Base-by-base conservation (phyloP, 1,140 invertebrate species). In the Mactra quadrangularis region DNA sequence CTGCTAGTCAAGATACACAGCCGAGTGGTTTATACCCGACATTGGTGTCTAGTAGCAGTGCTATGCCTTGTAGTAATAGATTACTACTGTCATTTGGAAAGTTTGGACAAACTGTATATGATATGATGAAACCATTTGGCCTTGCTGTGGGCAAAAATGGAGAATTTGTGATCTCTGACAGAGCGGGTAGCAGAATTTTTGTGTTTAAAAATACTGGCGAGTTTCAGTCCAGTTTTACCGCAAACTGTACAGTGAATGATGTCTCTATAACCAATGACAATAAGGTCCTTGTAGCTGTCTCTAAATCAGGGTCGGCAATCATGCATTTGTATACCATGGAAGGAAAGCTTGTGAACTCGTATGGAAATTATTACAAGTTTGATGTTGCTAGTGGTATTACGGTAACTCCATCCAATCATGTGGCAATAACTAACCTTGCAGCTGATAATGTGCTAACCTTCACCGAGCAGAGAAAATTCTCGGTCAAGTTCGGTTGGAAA, bases 391-490 rank as follows among this genome's bases (percentile, higher is more conserved):
- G 89, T 81, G 90, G 91, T 17, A 90, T 92, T 31, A 85, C 87
- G 15, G 53, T 86, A 17, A 84, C 84, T 9, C 70, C 38, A 17
- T 86, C 87, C 59, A 87, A 88, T 68, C 86, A 91, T 31, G 84
- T 87, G 11, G 85, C 87, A 47, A 68, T 92, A 35, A 88, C 91
- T 1, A 89, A 90, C 33, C 79, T 88, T 94, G 98, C 99, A 94
- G 99, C 98, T 94, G 96, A 98, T 94, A 96, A 97, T 94, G 96
- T 94, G 45, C 94, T 98, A 96, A 97, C 99, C 87, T 99, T 99
- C 95, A 98, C 99, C 94, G 98, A 97, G 60, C 97, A 99, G 91
- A 98, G 98, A 60, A 98, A 97, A 59, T 99, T 99, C 92, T 97
- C 99, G 68, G 96, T 97, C 64, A 99, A 99, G 94, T 99, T 99